These are phyloP conservation scores for Poeciliopsis prolifica DNA, from an alignment of 2,113 vertebrate species.

Conservation along the genomic window DNA sequence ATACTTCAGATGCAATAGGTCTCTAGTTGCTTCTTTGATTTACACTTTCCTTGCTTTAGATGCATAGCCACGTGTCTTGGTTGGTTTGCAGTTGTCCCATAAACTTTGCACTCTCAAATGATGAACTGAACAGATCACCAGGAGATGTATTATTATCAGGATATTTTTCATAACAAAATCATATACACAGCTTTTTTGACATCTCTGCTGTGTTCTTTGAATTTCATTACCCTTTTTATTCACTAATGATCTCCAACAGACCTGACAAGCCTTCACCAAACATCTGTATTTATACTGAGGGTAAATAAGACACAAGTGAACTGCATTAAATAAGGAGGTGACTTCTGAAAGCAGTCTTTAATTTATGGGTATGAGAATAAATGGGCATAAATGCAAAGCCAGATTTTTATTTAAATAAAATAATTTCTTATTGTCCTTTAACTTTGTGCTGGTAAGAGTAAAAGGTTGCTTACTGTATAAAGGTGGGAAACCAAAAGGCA, in stretches of 20 bases:
- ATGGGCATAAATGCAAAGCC: too few relatives aligned
- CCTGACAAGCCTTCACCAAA: too few relatives aligned
- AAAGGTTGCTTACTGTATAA: not conserved
- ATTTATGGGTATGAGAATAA: too few relatives aligned
- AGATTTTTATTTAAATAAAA: too few relatives aligned
- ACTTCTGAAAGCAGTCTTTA: too few relatives aligned
- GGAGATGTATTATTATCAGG: not conserved
- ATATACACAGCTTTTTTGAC: not conserved
- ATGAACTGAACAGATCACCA: too few relatives aligned
- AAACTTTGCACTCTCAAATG: not conserved
- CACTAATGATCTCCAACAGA: not conserved
- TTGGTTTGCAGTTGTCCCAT: not conserved
- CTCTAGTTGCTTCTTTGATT: too few relatives aligned
- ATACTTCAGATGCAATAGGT: too few relatives aligned
- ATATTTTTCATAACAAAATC: not conserved
- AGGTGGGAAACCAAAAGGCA: too few relatives aligned
- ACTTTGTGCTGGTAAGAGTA: not conserved
- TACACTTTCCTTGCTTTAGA: too few relatives aligned
- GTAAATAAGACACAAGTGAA: too few relatives aligned
- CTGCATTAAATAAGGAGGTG: not conserved
- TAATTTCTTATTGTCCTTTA: not conserved
- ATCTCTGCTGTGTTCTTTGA: not conserved
- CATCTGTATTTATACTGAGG: too few relatives aligned
- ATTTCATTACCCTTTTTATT: not conserved
- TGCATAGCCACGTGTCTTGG: not conserved